Conservation (phyloP, 2,797 vertebrate species). For the Cossypha polioptera region DNA sequence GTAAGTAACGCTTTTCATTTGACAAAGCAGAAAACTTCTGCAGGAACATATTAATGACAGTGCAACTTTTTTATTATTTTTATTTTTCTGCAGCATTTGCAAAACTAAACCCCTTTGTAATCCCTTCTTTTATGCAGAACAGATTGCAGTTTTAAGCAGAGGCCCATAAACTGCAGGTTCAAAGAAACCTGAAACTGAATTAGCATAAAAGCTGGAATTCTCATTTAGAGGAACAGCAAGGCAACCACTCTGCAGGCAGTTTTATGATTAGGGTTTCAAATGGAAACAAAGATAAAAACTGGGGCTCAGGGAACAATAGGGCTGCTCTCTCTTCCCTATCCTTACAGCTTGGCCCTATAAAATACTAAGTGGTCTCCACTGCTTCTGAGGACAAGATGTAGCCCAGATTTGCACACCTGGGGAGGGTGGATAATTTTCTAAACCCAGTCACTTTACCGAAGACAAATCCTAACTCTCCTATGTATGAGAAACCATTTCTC, state of each 20-base stretch:
- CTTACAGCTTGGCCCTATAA: neutral
- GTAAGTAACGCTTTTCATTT: neutral
- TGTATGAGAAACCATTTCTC: neutral
- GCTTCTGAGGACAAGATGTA: neutral
- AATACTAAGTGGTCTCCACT: neutral
- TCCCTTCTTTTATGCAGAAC: slow-evolving; percentile 79
- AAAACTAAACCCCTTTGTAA: slow-evolving; percentile 74
- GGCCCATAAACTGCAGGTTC: slow-evolving; percentile 78
- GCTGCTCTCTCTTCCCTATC: neutral
- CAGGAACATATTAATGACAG: slow-evolving; percentile 56
- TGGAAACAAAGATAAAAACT: slow-evolving; percentile 72
- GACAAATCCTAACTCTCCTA: neutral
- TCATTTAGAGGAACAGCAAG: slow-evolving; percentile 72
- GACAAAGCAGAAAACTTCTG: slow-evolving; percentile 64
- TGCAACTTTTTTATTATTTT: slow-evolving; percentile 64
- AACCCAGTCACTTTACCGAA: neutral
- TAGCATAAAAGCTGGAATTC: slow-evolving; percentile 81
- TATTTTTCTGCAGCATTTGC: slow-evolving; percentile 71
- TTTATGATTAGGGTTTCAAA: slow-evolving; percentile 72
- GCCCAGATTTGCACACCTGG: neutral
- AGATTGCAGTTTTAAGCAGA: slow-evolving; percentile 78
- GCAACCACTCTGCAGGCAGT: slow-evolving; percentile 73
- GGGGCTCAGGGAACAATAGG: slow-evolving; percentile 35
- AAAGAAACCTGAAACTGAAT: slow-evolving; percentile 80
- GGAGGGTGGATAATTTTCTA: neutral